phyloP scores from a whole-genome alignment of 2,113 vertebrate genomes.

The Acrocephalus kingi region DNA sequence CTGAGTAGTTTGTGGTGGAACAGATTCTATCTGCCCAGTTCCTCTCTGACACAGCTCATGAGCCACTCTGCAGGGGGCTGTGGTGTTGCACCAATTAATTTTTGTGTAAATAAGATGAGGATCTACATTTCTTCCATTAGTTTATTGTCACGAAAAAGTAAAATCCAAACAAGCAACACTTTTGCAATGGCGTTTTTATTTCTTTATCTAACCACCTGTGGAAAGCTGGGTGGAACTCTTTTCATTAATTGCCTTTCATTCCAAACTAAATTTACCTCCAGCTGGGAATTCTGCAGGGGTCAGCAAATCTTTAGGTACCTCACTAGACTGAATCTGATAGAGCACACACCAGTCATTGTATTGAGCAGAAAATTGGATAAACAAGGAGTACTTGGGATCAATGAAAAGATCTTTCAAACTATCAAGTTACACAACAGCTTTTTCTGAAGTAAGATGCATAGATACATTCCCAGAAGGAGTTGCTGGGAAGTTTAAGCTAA shows the following conservation, averaged over 20 bases:
- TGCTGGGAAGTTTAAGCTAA: background rate
- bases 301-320: background rate
- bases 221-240: background rate
- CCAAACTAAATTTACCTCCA: background rate
- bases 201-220: background rate
- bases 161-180: background rate
- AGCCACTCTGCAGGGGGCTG: background rate
- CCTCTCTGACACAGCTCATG: background rate
- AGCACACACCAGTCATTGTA: background rate
- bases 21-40: background rate
- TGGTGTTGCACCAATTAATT: background rate
- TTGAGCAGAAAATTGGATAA: background rate
- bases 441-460: background rate
- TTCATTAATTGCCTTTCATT: background rate
- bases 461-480: background rate
- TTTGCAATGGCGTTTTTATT: background rate
- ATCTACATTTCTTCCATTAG: background rate
- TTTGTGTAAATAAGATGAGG: background rate
- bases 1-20: background rate
- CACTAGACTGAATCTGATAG: background rate
- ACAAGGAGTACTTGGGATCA: background rate
- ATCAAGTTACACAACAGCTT: background rate
- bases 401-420: background rate
- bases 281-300: background rate
- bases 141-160: background rate